These are phyloP conservation scores for Glyphotaelius pellucidus DNA, from an alignment of 2,888 invertebrate species.

Conservation along the genomic window DNA sequence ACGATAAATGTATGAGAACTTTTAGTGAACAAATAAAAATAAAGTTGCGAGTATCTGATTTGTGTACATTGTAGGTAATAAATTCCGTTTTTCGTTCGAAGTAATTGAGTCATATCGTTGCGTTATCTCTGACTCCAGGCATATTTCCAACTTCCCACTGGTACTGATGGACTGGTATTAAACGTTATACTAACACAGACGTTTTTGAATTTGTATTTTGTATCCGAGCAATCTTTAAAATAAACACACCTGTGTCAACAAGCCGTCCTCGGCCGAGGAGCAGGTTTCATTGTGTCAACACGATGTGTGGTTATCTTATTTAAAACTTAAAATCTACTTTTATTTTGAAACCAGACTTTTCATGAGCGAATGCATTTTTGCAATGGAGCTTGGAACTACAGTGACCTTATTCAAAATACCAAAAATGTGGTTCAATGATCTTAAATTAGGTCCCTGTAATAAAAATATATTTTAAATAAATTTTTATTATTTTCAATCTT, in stretches of 20 bases:
- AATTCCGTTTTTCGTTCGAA: not conserved
- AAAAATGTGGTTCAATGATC: not conserved
- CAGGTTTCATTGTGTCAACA: slow-evolving; percentile 43
- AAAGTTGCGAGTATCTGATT: too few species aligned
- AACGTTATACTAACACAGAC: not conserved
- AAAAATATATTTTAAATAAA: too few species aligned
- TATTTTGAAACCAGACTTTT: not conserved
- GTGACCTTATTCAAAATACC: slow-evolving; percentile 1
- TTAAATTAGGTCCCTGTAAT: too few species aligned
- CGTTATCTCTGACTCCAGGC: not conserved
- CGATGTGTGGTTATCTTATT: slow-evolving; percentile 24
- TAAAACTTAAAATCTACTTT: not conserved
- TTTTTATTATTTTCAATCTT: too few species aligned
- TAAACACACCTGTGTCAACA: slow-evolving; percentile 51
- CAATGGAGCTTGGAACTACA: not conserved
- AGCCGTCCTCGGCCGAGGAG: slow-evolving; percentile 12
- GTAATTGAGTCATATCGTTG: not conserved
- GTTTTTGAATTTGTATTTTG: slow-evolving; percentile 13
- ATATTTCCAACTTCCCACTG: not conserved
- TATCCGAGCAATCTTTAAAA: slow-evolving; percentile 36
- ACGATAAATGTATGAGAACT: too few species aligned
- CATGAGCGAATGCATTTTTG: not conserved
- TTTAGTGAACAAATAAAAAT: too few species aligned
- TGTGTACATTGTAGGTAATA: not conserved
- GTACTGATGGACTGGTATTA: not conserved